Percentiles rank a stretch among this genome's conserved stretches.
Evolutionary conservation across 1,140 invertebrate species (phyloP).

Genomic region (Schlechtendalia chinensis): DNA sequence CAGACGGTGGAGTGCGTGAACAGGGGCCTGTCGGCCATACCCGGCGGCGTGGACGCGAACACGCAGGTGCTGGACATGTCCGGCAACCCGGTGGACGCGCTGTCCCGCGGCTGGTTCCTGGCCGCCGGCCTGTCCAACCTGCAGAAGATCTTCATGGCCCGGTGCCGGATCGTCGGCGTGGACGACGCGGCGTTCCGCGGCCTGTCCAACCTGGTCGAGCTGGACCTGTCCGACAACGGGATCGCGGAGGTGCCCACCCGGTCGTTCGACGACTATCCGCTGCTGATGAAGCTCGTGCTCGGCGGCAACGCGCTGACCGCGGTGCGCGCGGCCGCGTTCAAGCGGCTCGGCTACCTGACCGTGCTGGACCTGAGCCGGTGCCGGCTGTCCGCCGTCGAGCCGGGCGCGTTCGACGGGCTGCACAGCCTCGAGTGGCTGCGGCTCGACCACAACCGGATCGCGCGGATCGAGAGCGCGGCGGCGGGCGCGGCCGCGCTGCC

Average conservation of each 20-base stretch:
- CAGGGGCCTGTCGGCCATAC: slow-evolving; percentile 70
- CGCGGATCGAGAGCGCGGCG: slow-evolving; percentile 67
- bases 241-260: slow-evolving; percentile 75
- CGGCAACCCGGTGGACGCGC: slow-evolving; percentile 73
- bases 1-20: slow-evolving; percentile 82
- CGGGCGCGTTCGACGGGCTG: slow-evolving; percentile 78
- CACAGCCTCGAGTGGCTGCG: slow-evolving; percentile 79
- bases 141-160: slow-evolving; percentile 78
- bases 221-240: slow-evolving; percentile 81
- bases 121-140: slow-evolving; percentile 76
- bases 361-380: slow-evolving; percentile 82
- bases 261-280: slow-evolving; percentile 73
- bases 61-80: slow-evolving; percentile 85
- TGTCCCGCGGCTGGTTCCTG: slow-evolving; percentile 74
- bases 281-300: slow-evolving; percentile 76
- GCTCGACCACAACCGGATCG: slow-evolving; percentile 76
- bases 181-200: slow-evolving; percentile 77
- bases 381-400: slow-evolving; percentile 73
- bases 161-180: slow-evolving; percentile 73
- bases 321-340: slow-evolving; percentile 71
- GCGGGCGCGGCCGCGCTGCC: slow-evolving; percentile 70
- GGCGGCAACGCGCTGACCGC: slow-evolving; percentile 76
- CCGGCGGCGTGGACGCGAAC: slow-evolving; percentile 76
- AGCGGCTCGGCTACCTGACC: slow-evolving; percentile 70
- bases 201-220: slow-evolving; percentile 81